Evolutionary conservation across 2,797 vertebrate species (phyloP).

Genomic region (Sebastes hubbsi): DNA sequence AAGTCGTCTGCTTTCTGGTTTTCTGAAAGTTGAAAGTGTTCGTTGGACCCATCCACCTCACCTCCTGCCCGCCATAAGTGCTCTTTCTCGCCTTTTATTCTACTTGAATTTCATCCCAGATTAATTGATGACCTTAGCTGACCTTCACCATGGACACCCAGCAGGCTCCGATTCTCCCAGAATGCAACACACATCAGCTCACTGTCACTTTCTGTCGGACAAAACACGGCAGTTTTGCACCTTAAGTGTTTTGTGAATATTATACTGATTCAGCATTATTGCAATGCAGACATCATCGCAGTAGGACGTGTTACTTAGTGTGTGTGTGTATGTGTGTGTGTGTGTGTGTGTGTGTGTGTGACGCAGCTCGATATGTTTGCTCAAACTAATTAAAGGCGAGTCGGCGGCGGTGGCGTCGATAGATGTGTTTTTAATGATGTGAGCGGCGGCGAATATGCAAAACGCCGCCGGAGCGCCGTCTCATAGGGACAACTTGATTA

Average conservation of each 20-base stretch:
- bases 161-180: slow-evolving; percentile 9
- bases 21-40: no score
- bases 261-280: slow-evolving; percentile 76
- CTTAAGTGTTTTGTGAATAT: slow-evolving; percentile 65
- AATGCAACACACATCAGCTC: slow-evolving; percentile 31
- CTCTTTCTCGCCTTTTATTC: no score
- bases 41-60: no score
- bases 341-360: slow-evolving; percentile 28
- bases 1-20: background rate
- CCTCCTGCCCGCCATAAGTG: no score
- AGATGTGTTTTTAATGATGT: slow-evolving; percentile 85
- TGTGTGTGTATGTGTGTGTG: no score
- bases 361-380: slow-evolving; percentile 79
- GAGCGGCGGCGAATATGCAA: slow-evolving; percentile 82
- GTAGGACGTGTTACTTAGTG: background rate
- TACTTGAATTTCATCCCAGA: background rate
- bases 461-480: slow-evolving; percentile 52
- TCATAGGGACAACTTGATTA: slow-evolving; percentile 78
- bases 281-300: slow-evolving; percentile 33
- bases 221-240: slow-evolving; percentile 11
- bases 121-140: background rate
- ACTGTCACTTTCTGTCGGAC: background rate
- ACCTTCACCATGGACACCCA: background rate
- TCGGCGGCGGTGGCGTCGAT: slow-evolving; percentile 68
- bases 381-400: slow-evolving; percentile 83